Base-by-base conservation (phyloP, 2,797 vertebrate genomes). In the Ara ararauna region DNA sequence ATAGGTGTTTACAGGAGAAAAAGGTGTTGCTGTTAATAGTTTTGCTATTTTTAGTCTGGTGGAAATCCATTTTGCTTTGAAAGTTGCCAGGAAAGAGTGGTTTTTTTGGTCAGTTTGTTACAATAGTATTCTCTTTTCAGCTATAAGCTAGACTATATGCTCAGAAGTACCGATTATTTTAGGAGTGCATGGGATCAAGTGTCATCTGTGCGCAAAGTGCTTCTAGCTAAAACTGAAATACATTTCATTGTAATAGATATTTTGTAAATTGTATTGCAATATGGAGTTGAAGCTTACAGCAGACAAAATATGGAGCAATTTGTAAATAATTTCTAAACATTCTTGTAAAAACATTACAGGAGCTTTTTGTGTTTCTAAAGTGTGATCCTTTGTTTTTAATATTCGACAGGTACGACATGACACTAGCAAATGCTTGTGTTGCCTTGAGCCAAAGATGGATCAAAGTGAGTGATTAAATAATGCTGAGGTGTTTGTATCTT, bases 351-450 rank as follows among this genome's bases (percentile, higher is more conserved):
- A 38, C 40, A 26, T 16, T 65, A 20, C 8, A 47, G 51, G 45
- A 80, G 24, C 11, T 21, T 75, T 64, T 61, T 64, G 58, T 58
- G 74, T 61, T 88, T 84, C 56, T 75, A 15, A 81, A 81, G 29
- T 51, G 50, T 83, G 54, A 80, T 79, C 23, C 48, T 84, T 83
- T 96, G 15, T 68, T 88, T 87, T 91, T 76, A 32, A 54, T 94
- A 70, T 94, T 95, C 95, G 30, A 58, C 96, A 99, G 99, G 92
- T 99, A 99, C 14, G 99, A 99, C 91, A 98, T 98, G 94, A 98
- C 99, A 4, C 91, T 99, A 85, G 98, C 99, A 5, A 98, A 99
- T 47, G 97, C 98, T 92, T 99, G 99, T 48, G 97, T 98, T 79
- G 90, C 98, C 86, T 98, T 99, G 93, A 97, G 98, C 90, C 98